Evolutionary conservation across 2,113 vertebrate species (phyloP).

Genomic region (Leptodactylus fuscus): DNA sequence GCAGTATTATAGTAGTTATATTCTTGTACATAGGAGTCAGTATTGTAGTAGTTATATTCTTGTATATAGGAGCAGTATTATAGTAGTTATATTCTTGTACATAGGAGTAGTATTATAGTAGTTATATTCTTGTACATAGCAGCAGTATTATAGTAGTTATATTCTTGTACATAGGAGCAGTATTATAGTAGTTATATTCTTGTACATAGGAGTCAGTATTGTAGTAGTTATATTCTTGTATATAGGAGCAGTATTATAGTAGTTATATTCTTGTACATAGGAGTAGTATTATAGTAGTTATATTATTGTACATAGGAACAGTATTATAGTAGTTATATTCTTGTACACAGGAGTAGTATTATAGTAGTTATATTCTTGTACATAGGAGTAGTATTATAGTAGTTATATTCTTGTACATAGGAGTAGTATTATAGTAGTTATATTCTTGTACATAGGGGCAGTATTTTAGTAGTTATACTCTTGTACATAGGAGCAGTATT

Average conservation of each 20-base stretch:
- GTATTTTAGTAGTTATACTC: neutral
- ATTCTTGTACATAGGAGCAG: too few species aligned
- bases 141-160: too few species aligned
- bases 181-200: too few species aligned
- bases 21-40: neutral
- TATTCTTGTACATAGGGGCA: neutral
- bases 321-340: slow-evolving; percentile 6
- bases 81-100: neutral
- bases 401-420: slow-evolving; percentile 5
- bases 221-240: neutral
- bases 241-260: neutral
- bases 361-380: slow-evolving; percentile 8
- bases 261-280: neutral
- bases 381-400: neutral
- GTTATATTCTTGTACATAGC: neutral
- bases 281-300: neutral
- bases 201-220: neutral
- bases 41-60: slow-evolving; percentile 7
- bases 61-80: neutral
- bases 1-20: slow-evolving; percentile 11
- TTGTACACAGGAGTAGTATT: neutral
- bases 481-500: neutral
- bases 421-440: slow-evolving; percentile 2
- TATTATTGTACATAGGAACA: neutral
- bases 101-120: too few species aligned